phyloP scores from a whole-genome alignment of 2,888 invertebrate genomes.

The Agrotis clavis region DNA sequence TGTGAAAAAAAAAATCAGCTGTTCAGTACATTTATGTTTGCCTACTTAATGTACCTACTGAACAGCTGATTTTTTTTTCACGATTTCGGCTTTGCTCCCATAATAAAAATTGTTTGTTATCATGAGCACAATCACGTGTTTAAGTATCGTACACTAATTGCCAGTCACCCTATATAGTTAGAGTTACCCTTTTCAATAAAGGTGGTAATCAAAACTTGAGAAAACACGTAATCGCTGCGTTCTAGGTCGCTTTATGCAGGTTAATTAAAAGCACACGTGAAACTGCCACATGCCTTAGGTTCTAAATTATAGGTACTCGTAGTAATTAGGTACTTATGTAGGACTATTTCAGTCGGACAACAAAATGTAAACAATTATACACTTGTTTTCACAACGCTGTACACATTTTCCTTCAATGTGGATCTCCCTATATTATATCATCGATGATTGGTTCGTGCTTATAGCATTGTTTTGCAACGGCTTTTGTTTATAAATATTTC shows the following conservation, averaged over 20 bases:
- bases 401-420: constrained; percentile 26
- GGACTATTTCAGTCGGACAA: constrained; percentile 16
- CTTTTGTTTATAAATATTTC: neutral
- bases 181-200: neutral
- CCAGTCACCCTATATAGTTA: no score
- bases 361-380: constrained; percentile 17
- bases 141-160: no score
- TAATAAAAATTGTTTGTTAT: no score
- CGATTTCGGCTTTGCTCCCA: no score
- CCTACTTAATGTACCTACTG: no score
- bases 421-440: constrained; percentile 9
- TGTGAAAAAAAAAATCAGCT: no score
- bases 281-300: neutral
- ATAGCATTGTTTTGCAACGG: constrained; percentile 4
- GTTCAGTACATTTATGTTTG: no score
- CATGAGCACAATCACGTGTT: no score
- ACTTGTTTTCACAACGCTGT: constrained; percentile 23
- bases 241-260: constrained; percentile 22
- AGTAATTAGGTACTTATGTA: neutral
- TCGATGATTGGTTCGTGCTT: neutral
- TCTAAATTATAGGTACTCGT: constrained; percentile 2
- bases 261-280: constrained; percentile 31
- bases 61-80: no score
- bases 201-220: neutral
- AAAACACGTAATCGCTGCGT: constrained; percentile 9